Percentiles rank a stretch among this genome's conserved stretches.
Evolutionary conservation across 1,140 invertebrate species (phyloP).

Genomic region (Lasioglossum baleicum): DNA sequence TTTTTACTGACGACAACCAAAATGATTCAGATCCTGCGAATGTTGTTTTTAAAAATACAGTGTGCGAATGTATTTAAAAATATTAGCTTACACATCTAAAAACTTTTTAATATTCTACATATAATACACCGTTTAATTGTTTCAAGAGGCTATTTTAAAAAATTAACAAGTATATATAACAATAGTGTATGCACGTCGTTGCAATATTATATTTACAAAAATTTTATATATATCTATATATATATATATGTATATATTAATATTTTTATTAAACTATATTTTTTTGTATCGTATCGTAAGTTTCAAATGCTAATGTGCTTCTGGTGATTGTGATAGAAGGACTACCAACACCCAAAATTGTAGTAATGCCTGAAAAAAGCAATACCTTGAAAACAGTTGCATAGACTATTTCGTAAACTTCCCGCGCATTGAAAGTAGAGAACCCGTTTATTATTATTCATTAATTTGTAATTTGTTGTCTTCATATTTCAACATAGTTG

Average conservation of each 20-base stretch:
- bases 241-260: not conserved
- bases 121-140: not conserved
- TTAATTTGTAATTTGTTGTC: too few relatives aligned
- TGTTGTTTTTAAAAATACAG: not conserved
- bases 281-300: slow-evolving; percentile 14
- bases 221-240: not conserved
- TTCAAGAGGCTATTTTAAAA: slow-evolving; percentile 6
- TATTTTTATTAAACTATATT: not conserved
- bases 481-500: too few relatives aligned
- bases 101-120: slow-evolving; percentile 17
- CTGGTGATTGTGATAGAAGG: slow-evolving; percentile 85
- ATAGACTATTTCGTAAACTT: not conserved
- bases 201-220: slow-evolving; percentile 37
- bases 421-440: not conserved
- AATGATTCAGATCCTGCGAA: not conserved
- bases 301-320: slow-evolving; percentile 79
- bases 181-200: slow-evolving; percentile 1
- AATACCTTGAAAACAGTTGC: too few relatives aligned
- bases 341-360: slow-evolving; percentile 88
- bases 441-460: too few relatives aligned
- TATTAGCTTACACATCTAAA: not conserved
- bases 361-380: slow-evolving; percentile 81
- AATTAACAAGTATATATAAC: slow-evolving; percentile 3
- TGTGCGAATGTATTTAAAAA: not conserved
- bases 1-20: not conserved